Conservation (phyloP, 2,797 vertebrate species). For the Clarias fuscus region DNA sequence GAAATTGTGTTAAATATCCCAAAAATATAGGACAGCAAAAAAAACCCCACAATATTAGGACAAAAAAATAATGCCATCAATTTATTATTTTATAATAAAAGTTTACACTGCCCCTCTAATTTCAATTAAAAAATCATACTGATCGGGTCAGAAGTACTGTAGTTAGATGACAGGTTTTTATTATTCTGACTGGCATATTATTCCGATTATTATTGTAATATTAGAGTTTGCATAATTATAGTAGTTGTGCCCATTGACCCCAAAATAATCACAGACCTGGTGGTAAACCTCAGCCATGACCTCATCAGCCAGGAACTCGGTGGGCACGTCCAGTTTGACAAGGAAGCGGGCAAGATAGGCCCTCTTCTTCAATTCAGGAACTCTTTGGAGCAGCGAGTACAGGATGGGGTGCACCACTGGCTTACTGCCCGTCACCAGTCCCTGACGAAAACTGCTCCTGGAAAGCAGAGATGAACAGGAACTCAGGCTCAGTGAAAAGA, state of each 20-base stretch:
- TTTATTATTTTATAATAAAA: too few relatives aligned
- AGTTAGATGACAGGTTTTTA: too few relatives aligned
- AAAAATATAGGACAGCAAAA: not conserved
- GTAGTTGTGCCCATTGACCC: not conserved
- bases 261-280: constrained; percentile 78
- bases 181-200: too few relatives aligned
- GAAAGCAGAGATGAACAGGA: not conserved
- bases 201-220: too few relatives aligned
- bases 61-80: too few relatives aligned
- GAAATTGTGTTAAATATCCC: not conserved
- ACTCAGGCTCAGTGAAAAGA: not conserved
- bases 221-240: too few relatives aligned
- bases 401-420: constrained; percentile 90
- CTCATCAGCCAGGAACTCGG: constrained; percentile 93
- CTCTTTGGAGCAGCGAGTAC: constrained; percentile 90
- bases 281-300: constrained; percentile 85
- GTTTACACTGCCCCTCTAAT: too few relatives aligned
- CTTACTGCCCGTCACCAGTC: constrained; percentile 90
- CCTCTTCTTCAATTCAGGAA: constrained; percentile 90
- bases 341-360: constrained; percentile 93
- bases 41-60: not conserved
- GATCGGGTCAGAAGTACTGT: too few relatives aligned
- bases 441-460: constrained; percentile 91
- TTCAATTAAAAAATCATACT: too few relatives aligned
- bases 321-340: constrained; percentile 89